Percentiles rank a stretch among this genome's conserved stretches.
phyloP scores from a whole-genome alignment of 2,797 vertebrate species.

The Gadopsis marmoratus region DNA sequence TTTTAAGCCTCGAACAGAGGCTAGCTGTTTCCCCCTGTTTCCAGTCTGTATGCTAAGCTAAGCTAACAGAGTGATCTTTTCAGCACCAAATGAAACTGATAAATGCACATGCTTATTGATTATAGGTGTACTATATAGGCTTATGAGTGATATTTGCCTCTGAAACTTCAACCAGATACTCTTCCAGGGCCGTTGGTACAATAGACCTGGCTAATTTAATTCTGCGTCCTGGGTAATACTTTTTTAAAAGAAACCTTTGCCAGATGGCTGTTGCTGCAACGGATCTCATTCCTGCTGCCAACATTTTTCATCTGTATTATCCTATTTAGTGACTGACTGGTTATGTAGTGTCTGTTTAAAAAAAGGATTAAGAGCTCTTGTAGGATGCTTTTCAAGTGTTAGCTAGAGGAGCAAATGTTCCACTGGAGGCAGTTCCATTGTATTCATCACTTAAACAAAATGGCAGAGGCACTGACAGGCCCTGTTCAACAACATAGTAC shows the following conservation, averaged over 20 bases:
- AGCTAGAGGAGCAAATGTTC: conserved; percentile 52
- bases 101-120: background rate
- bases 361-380: conserved; percentile 67
- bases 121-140: background rate
- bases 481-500: conserved; percentile 33
- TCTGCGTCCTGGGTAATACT: conserved; percentile 41
- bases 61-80: conserved; percentile 10
- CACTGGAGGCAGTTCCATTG: conserved; percentile 45
- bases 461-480: conserved; percentile 40
- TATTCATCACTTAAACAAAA: conserved; percentile 68
- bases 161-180: conserved; percentile 22
- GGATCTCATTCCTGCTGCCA: conserved; percentile 46
- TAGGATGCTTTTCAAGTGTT: conserved; percentile 63
- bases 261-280: conserved; percentile 56
- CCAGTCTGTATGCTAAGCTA: conserved; percentile 8
- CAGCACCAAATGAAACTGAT: background rate
- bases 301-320: conserved; percentile 64
- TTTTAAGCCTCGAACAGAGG: background rate
- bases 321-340: conserved; percentile 52
- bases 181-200: conserved; percentile 21
- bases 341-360: conserved; percentile 60
- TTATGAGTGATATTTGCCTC: background rate
- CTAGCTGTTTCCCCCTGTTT: background rate
- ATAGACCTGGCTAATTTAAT: conserved; percentile 42
- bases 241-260: conserved; percentile 50